phyloP scores from a whole-genome alignment of 1,140 invertebrate species.

The Cydia strobilella region DNA sequence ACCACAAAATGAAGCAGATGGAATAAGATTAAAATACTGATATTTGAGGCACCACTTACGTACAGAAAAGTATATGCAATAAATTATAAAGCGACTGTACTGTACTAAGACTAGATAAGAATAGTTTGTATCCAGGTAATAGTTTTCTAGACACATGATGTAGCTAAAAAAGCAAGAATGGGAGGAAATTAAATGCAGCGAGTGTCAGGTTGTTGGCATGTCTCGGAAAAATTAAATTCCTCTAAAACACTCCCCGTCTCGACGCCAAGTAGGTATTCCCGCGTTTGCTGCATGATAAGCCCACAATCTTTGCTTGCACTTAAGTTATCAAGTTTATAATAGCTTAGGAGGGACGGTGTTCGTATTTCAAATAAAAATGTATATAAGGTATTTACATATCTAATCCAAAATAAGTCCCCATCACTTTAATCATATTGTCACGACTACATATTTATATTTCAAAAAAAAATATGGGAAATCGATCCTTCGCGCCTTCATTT shows the following conservation, averaged over 20 bases:
- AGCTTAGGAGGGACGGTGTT: not conserved
- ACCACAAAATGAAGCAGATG: too few species aligned
- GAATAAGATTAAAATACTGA: too few species aligned
- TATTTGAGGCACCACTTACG: too few species aligned
- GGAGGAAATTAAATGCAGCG: constrained; percentile 47
- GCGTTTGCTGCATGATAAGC: constrained; percentile 12
- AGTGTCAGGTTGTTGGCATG: constrained; percentile 41
- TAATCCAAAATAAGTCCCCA: not conserved
- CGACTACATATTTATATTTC: too few species aligned
- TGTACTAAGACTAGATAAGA: not conserved
- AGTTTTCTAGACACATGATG: not conserved
- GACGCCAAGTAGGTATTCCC: constrained; percentile 26
- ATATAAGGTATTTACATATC: not conserved
- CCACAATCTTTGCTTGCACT: not conserved
- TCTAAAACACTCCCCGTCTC: constrained; percentile 36
- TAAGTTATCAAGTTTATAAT: not conserved
- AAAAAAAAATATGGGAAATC: too few species aligned
- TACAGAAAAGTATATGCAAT: not conserved
- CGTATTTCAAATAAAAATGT: not conserved
- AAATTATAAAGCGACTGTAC: not conserved
- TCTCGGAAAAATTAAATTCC: constrained; percentile 63
- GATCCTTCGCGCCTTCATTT: too few species aligned
- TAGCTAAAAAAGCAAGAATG: constrained; percentile 35
- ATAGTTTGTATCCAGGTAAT: not conserved
- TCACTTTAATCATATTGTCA: too few species aligned